Evolutionary conservation across 2,797 vertebrate species (phyloP), one percentile per base, ranked within the genome.

Genomic region (Xerus rutilus): DNA sequence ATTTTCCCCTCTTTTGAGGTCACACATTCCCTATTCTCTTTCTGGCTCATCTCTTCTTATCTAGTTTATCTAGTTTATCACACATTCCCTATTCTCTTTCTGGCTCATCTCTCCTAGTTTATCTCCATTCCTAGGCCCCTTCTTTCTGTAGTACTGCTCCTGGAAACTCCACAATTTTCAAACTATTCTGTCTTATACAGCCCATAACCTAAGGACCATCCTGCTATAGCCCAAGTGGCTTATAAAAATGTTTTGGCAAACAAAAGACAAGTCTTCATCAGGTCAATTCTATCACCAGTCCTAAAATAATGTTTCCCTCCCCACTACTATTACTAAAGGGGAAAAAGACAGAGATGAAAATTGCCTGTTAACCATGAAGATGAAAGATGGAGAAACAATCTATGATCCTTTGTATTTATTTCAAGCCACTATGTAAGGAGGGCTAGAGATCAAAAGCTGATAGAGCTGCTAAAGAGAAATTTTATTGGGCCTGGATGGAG

Each of bases 221-320:
- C 69, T 96, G 10, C 49, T 86, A 28, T 15, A 92, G 45, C 67
- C 85, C 70, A 72, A 45, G 20, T 69, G 64, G 12, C 64, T 65
- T 70, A 47, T 89, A 69, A 82, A 43, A 91, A 89, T 82, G 49
- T 90, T 90, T 90, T 92, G 49, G 47, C 59, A 59, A 86, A 93
- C 21, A 82, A 65, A 88, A 89, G 39, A 47, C 47, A 59, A 15
- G 32, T 85, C 62, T 91, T 47, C 23, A 73, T 32, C 23, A 21
- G n/a, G 23, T 86, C 81, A 86, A 49, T 79, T 59, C 70, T 87
- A 72, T 72, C 70, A 28, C 45, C 35, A 83, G 85, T 86, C 49
- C 57, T 89, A 72, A 81, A 92, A 92, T 30, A 92, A 92, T 30
- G 4, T 72, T 93, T 79, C 52, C 32, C 2, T 94, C 57, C 23